Evolutionary conservation across 2,797 vertebrate species (phyloP).

Genomic region (Brotogeris chrysoptera): DNA sequence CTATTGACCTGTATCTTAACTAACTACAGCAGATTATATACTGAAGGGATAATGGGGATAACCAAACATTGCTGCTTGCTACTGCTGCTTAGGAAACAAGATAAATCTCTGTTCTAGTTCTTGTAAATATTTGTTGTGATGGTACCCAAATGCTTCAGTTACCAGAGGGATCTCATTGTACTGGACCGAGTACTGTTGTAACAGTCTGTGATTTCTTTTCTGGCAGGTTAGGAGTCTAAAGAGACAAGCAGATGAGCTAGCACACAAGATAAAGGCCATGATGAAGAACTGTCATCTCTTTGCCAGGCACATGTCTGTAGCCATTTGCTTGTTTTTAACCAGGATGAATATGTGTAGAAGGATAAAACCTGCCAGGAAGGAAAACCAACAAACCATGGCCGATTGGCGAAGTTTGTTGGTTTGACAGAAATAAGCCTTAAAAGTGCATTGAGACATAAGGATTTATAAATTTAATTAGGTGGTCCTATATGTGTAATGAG

Average conservation of each 20-base stretch:
- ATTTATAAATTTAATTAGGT: neutral
- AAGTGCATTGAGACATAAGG: neutral
- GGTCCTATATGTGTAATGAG: neutral
- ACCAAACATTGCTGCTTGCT: neutral
- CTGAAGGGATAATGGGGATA: neutral
- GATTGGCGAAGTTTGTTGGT: neutral
- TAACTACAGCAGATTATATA: neutral
- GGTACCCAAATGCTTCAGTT: neutral
- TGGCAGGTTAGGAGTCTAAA: slow-evolving; percentile 27
- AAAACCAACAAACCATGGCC: neutral
- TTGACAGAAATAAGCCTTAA: neutral
- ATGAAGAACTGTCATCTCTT: slow-evolving; percentile 9
- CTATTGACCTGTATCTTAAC: neutral
- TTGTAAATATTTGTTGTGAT: slow-evolving; percentile 48
- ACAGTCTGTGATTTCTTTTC: slow-evolving; percentile 9
- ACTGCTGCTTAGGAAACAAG: neutral
- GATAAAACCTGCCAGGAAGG: neutral
- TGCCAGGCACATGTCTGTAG: slow-evolving; percentile 20
- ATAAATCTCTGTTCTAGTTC: neutral
- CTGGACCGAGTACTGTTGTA: neutral
- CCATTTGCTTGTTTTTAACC: slow-evolving; percentile 14
- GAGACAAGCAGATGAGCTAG: slow-evolving; percentile 44
- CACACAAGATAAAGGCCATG: neutral
- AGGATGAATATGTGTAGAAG: neutral
- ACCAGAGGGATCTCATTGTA: neutral